A percentile compares a stretch with the other conserved stretches of the same genome.
These are phyloP conservation scores for Nephotettix cincticeps DNA, from an alignment of 1,140 invertebrate species.

Conservation along the genomic window DNA sequence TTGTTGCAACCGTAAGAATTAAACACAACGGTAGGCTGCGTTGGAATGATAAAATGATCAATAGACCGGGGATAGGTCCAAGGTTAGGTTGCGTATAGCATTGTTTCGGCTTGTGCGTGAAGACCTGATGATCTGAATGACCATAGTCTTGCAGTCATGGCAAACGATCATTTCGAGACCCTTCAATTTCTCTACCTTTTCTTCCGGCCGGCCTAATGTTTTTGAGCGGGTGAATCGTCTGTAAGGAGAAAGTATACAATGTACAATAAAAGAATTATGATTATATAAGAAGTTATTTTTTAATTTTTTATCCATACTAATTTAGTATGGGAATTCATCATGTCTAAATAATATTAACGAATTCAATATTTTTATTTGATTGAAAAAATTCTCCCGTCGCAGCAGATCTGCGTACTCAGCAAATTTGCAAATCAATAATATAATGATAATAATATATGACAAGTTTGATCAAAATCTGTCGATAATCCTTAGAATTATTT, in stretches of 20 bases:
- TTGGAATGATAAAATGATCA: constrained; percentile 42
- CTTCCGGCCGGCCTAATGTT: constrained; percentile 40
- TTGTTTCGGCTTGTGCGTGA: constrained; percentile 76
- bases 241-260: no score
- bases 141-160: constrained; percentile 92
- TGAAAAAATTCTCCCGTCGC: no score
- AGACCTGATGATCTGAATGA: constrained; percentile 88
- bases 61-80: constrained; percentile 79
- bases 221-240: constrained; percentile 39
- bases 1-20: background rate
- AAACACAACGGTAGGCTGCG: background rate
- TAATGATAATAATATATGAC: no score
- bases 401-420: no score
- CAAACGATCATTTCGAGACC: constrained; percentile 87
- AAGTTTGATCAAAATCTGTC: no score
- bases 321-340: background rate
- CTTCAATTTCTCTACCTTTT: constrained; percentile 60
- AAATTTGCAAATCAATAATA: no score
- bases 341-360: no score
- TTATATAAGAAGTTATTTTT: no score
- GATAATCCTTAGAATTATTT: no score
- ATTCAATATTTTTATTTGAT: background rate
- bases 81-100: constrained; percentile 73
- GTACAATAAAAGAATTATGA: no score
- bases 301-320: no score